A percentile compares a stretch with the other conserved stretches of the same genome.
These are phyloP conservation scores for Podotricha telesiphe DNA, from an alignment of 2,888 invertebrate genomes.

Conservation along the genomic window DNA sequence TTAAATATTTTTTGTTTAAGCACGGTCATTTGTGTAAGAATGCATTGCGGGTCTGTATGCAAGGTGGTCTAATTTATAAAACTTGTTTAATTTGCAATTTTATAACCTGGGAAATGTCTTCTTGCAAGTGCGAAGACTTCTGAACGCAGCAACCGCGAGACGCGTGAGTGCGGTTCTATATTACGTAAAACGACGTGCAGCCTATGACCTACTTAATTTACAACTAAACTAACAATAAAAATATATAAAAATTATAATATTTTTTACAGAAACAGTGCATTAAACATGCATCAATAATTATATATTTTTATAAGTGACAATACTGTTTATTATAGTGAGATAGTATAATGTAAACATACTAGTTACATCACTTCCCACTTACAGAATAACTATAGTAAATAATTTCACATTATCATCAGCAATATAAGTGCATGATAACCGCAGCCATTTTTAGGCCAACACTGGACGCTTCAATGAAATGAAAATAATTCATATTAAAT, in stretches of 20 bases:
- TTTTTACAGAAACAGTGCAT: constrained; percentile 30
- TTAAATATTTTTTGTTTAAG: constrained; percentile 22
- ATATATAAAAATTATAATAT: constrained; percentile 52
- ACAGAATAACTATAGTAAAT: constrained; percentile 46
- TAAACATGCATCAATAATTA: not conserved
- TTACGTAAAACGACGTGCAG: constrained; percentile 78
- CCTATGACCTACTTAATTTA: constrained; percentile 75
- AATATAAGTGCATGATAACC: constrained; percentile 17
- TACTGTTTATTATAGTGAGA: constrained; percentile 37
- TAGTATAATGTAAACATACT: constrained; percentile 57
- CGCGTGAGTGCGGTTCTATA: constrained; percentile 50
- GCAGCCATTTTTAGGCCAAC: not conserved
- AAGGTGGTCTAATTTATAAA: constrained; percentile 46
- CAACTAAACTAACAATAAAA: constrained; percentile 65
- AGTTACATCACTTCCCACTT: constrained; percentile 53
- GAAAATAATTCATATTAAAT: not conserved
- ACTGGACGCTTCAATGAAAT: not conserved
- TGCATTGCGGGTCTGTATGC: constrained; percentile 28
- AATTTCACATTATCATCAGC: constrained; percentile 46
- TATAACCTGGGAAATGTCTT: constrained; percentile 50
- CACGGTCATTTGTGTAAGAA: constrained; percentile 23
- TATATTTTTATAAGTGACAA: constrained; percentile 14
- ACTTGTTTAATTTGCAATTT: constrained; percentile 49
- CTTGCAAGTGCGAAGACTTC: constrained; percentile 48
- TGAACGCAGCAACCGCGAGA: constrained; percentile 48